These are phyloP conservation scores for Hydrotaea diabolus DNA, from an alignment of 2,888 invertebrate species.

Conservation along the genomic window DNA sequence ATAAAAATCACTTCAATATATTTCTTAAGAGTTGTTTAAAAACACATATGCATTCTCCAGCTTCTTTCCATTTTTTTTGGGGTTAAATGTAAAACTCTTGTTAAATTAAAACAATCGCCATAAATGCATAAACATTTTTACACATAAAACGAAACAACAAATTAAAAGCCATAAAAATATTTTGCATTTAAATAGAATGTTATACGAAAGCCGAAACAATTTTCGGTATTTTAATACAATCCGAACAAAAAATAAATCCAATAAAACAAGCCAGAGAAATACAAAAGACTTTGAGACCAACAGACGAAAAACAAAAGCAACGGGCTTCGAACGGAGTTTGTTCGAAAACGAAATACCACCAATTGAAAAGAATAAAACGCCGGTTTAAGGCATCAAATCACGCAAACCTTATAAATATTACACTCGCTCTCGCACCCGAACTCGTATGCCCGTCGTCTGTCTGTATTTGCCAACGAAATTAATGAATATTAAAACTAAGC, in stretches of 20 bases:
- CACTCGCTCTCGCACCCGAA: neutral
- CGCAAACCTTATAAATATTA: constrained; percentile 79
- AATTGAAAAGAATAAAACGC: constrained; percentile 18
- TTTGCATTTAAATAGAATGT: constrained; percentile 30
- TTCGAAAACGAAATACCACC: neutral
- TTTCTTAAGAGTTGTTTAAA: neutral
- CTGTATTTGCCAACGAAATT: constrained; percentile 26
- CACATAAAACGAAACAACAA: constrained; percentile 35
- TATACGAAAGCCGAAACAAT: neutral
- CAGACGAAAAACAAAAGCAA: neutral
- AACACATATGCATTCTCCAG: neutral
- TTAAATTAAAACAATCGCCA: constrained; percentile 39
- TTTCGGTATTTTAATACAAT: constrained; percentile 20
- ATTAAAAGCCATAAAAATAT: constrained; percentile 40
- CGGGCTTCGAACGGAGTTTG: neutral
- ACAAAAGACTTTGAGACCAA: constrained; percentile 15
- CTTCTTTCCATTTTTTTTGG: constrained; percentile 11
- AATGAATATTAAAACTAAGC: constrained; percentile 40
- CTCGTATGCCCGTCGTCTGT: neutral
- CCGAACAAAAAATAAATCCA: neutral
- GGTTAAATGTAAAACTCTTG: constrained; percentile 39
- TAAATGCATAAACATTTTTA: constrained; percentile 40
- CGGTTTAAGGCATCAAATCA: constrained; percentile 77
- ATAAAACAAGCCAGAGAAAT: neutral
- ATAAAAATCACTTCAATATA: neutral